Evolutionary conservation across 2,888 invertebrate species (phyloP), one percentile per base, ranked within the genome.

Genomic region (Dynastes tityus): DNA sequence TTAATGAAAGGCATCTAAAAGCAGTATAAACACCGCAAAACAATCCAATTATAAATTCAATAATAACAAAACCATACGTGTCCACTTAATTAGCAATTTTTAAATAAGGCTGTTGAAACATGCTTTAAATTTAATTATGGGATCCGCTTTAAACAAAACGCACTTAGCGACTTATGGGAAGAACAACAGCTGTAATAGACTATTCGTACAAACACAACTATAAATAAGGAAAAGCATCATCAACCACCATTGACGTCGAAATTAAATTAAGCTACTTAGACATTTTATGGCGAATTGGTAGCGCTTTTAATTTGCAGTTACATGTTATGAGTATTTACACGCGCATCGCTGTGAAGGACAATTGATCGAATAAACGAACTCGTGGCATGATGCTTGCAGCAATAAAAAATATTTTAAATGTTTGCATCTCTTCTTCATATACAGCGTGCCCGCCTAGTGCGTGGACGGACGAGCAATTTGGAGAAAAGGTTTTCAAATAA

Each of bases 231-330:
- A 68, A 51, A 68, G 51, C 22, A 68, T 51, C 32, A 68, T 49
- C 68, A 29, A 68, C 51, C n/a, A 29, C 40, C 29, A 51, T 51
- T 27, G 11, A 51, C 49, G 68, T 68, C 16, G 13, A 68, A 68
- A 51, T 68, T 68, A 51, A 68, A 68, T 51, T 68, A 68, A 51
- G n/a, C 51, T 51, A 29, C n/a, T 68, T 68, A 53, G 29, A 51
- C 11, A 22, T 29, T 68, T 51, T 27, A 13, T 51, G 29, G 27
- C 22, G 51, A 68, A 68, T 58, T 58, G 22, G 55, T 58, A 58
- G 8, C n/a, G 8, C 8, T 22, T 16, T 16, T 22, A 58, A 58
- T 58, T 58, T 53, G 53, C 53, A 22, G 8, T 2, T 58, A 58
- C 8, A 58, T 22, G 55, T 22, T 58, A 16, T 3, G 55, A 22